Conservation (phyloP, 2,113 vertebrate genomes). For the Chrysemys picta region DNA sequence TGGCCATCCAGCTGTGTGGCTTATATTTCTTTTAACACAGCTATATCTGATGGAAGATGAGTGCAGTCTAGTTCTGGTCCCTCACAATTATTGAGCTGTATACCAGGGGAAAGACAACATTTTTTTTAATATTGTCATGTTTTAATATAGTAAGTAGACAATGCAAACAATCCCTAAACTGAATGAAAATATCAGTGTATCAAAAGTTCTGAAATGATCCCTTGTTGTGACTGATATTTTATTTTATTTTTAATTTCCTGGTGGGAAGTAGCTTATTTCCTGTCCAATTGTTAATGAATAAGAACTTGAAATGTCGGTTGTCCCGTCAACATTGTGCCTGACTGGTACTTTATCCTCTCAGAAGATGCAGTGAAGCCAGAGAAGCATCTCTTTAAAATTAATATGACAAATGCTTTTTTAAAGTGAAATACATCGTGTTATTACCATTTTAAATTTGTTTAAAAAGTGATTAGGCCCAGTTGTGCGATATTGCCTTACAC, state of each 20-base stretch:
- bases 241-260: not conserved
- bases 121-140: accelerated
- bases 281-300: not conserved
- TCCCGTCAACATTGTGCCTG: not conserved
- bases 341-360: not conserved
- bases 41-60: not conserved
- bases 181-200: not conserved
- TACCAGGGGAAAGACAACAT: not conserved
- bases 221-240: not conserved
- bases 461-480: constrained; percentile 70
- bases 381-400: not conserved
- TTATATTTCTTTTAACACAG: not conserved
- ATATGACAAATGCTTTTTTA: constrained; percentile 68
- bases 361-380: constrained; percentile 19
- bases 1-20: not conserved
- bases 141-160: not conserved
- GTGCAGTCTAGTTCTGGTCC: not conserved
- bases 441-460: constrained; percentile 72
- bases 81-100: accelerated
- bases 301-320: not conserved
- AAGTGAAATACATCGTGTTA: constrained; percentile 68
- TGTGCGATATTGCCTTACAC: constrained; percentile 48
- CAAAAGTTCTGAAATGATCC: not conserved
- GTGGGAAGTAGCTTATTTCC: not conserved
- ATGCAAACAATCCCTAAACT: not conserved